phyloP scores from a whole-genome alignment of 2,797 vertebrate species.

The Enteromius fasciolatus region DNA sequence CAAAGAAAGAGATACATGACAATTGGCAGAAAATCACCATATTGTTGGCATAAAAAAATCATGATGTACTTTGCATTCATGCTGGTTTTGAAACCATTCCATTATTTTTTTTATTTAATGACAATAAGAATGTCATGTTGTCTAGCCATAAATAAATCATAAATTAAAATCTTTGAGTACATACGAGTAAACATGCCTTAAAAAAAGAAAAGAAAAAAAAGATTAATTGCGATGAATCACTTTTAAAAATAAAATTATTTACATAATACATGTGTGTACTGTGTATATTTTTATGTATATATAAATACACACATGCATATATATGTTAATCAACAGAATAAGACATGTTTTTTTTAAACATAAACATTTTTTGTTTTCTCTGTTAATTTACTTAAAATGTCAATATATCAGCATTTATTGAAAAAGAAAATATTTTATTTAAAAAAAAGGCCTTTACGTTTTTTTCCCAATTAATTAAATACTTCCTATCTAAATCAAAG shows the following conservation, averaged over 20 bases:
- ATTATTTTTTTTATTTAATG: too few species aligned
- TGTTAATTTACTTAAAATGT: not conserved
- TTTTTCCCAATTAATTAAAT: not conserved
- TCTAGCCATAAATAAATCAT: not conserved
- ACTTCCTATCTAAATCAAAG: not conserved
- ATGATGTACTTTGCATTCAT: not conserved
- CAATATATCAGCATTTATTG: not conserved
- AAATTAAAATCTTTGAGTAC: too few species aligned
- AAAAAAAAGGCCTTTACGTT: not conserved
- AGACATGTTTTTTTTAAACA: too few species aligned
- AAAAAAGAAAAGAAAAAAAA: too few species aligned
- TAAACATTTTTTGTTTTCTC: too few species aligned
- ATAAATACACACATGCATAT: too few species aligned
- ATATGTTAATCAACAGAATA: too few species aligned
- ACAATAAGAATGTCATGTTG: not conserved
- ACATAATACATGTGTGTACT: too few species aligned
- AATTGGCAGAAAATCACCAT: not conserved
- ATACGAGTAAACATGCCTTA: too few species aligned
- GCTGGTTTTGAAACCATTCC: not conserved
- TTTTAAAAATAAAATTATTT: too few species aligned
- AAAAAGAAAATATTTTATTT: not conserved
- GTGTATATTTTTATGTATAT: too few species aligned
- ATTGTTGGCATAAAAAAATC: not conserved
- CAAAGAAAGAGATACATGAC: not conserved
- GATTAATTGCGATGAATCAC: too few species aligned